Conservation (phyloP, 2,113 vertebrate genomes). For the Osmerus mordax region DNA sequence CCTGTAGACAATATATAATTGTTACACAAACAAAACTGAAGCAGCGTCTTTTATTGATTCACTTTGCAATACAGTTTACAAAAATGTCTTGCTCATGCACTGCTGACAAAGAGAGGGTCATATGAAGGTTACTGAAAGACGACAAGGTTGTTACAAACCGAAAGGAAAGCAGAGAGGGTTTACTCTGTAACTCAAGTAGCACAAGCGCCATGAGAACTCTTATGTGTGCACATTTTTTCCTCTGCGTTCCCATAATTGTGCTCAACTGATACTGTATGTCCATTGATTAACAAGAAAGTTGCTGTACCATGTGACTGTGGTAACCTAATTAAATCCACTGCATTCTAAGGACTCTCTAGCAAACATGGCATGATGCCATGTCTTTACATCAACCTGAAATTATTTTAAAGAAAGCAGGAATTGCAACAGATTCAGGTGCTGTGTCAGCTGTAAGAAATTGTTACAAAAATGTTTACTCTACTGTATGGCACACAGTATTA, state of each 20-base stretch:
- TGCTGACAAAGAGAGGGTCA: no score
- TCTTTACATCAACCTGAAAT: neutral
- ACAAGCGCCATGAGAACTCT: neutral
- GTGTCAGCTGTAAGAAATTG: no score
- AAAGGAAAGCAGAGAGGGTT: neutral
- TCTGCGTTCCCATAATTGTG: neutral
- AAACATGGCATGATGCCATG: neutral
- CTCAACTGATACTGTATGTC: constrained; percentile 2
- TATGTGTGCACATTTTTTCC: constrained; percentile 5
- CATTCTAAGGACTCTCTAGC: neutral
- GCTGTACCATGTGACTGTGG: neutral
- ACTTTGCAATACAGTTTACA: no score
- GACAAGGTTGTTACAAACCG: no score
- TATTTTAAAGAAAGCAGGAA: neutral
- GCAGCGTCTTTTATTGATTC: no score
- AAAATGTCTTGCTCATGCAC: no score
- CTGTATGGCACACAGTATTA: neutral
- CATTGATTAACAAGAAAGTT: neutral
- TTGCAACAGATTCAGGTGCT: neutral
- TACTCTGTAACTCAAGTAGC: neutral
- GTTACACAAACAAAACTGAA: no score
- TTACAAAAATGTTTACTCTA: neutral
- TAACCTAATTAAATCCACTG: constrained; percentile 5
- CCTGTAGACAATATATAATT: no score
- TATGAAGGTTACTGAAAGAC: no score